Evolutionary conservation across 2,113 vertebrate genomes (phyloP).

Genomic region (Heterochromis multidens): DNA sequence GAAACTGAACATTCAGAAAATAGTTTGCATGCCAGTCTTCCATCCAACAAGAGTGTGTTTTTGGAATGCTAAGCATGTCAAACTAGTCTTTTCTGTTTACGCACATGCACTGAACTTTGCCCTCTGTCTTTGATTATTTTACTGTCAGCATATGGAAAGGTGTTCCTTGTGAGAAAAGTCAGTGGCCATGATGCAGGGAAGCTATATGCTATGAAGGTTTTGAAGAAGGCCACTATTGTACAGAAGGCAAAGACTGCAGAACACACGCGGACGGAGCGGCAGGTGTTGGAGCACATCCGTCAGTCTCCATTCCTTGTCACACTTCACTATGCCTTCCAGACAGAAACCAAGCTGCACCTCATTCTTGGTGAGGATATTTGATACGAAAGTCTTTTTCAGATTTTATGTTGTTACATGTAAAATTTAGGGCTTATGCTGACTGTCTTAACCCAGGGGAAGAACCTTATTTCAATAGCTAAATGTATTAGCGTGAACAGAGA

Average conservation of each 20-base stretch:
- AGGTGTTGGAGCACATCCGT: constrained; percentile 94
- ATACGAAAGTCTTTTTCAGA: background rate
- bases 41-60: background rate
- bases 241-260: constrained; percentile 98
- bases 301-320: constrained; percentile 94
- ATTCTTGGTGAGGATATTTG: constrained; percentile 82
- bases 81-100: background rate
- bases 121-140: background rate
- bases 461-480: background rate
- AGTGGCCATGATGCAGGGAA: constrained; percentile 92
- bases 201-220: constrained; percentile 96
- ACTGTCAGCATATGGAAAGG: constrained; percentile 90
- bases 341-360: constrained; percentile 96
- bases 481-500: background rate
- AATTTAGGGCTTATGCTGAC: background rate
- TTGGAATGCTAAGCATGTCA: background rate
- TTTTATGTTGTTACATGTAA: background rate
- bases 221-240: constrained; percentile 97
- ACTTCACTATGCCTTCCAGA: constrained; percentile 97
- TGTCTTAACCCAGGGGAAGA: background rate
- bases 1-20: background rate
- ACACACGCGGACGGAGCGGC: constrained; percentile 90
- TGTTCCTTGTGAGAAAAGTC: constrained; percentile 95
- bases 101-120: background rate
- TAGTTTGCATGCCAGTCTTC: background rate